Base-by-base conservation (phyloP, 2,113 vertebrate species). In the Athene noctua region DNA sequence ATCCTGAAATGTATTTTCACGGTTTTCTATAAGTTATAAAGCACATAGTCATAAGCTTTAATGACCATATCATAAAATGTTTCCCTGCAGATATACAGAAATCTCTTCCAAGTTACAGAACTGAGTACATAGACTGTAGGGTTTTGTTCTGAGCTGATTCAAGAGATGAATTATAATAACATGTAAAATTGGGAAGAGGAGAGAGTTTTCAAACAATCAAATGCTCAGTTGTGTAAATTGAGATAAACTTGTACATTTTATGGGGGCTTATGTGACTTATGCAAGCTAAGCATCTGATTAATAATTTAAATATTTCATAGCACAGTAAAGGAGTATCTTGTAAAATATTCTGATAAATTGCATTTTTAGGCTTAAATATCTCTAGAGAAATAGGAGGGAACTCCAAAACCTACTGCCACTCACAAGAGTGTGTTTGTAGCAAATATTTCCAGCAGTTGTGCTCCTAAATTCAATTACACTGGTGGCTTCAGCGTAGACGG, bases 401-500 rank as follows among this genome's bases (percentile, higher is more conserved):
- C 61, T 86, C 47, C 18, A 84, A 83, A 93, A 80, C 27, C 27
- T 70, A 11, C 38, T 61, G 52, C 38, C 20, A 84, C 23, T 11
- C 55, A 18, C 65, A 86, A 42, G 47, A 71, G 19, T 29, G 26
- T 70, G 38, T 80, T 91, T 63, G 19, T 57, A 63, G 57, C 44
- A 90, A 88, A 61, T 42, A 71, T 87, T 94, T 80, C 62, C 74
- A 74, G 82, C 67, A 80, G 32, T 71, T 92, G 29, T 90, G 34
- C 34, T 88, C 82, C 75, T 95, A 62, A 92, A 95, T 94, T 90
- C 54, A 94, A 78, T 94, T 89, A 78, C 29, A 5, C 32, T 68
- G 52, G 80, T 72, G 54, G 52, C 88, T 88, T 80, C 92, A 75
- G 59, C 4, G 1, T 23, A 72, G 88, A 92, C 83, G 42, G 86